Base-by-base conservation (phyloP, 2,888 invertebrate genomes). In the Quadriops clusia region DNA sequence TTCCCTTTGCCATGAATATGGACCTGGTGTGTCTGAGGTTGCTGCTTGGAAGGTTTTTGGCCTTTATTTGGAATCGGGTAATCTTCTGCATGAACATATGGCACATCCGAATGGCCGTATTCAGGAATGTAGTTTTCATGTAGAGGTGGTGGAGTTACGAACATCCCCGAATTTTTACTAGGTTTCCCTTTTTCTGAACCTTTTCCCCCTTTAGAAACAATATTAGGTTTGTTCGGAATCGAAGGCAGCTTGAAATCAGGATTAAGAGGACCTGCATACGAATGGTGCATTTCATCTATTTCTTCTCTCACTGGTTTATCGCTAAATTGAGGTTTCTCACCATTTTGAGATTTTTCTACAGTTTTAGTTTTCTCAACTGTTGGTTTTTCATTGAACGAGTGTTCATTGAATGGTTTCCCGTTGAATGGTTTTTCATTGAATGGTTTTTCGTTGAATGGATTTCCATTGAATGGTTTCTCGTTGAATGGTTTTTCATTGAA, bases 261-360 rank as follows among this genome's bases (percentile, higher is more conserved):
- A 52, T 53, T 63, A 40, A 61, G 61, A 4, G 66, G 63, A 8
- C 64, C 65, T 35, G 60, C 53, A 43, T 62, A 61, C 2, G 59
- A 49, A n/a, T n/a, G n/a, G n/a, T n/a, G n/a, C n/a, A n/a, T n/a
- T n/a, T n/a, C n/a, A n/a, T n/a, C n/a, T n/a, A n/a, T n/a, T n/a
- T n/a, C n/a, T n/a, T n/a, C n/a, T n/a, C n/a, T n/a, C n/a, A n/a
- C n/a, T n/a, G n/a, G n/a, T n/a, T n/a, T n/a, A n/a, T n/a, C n/a
- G n/a, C n/a, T n/a, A n/a, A n/a, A n/a, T n/a, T n/a, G n/a, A n/a
- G n/a, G n/a, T n/a, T n/a, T n/a, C n/a, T n/a, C n/a, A n/a, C n/a
- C n/a, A n/a, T n/a, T n/a, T n/a, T n/a, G n/a, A n/a, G n/a, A n/a
- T n/a, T n/a, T n/a, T n/a, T n/a, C n/a, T n/a, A n/a, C n/a, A n/a